These are phyloP conservation scores for Antennarius striatus DNA, from an alignment of 2,113 vertebrate species.

Conservation along the genomic window DNA sequence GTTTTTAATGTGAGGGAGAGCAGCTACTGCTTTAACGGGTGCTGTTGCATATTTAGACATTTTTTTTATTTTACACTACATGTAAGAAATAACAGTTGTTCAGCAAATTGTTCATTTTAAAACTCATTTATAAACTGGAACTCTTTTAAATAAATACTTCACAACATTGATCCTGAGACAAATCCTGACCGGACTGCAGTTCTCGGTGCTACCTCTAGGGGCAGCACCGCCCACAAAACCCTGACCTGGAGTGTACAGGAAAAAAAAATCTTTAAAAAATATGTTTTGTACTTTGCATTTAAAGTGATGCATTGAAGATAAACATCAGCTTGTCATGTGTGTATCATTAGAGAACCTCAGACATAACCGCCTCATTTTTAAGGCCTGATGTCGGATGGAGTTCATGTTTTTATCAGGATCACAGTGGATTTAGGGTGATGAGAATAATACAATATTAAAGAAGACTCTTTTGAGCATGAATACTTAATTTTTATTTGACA, in stretches of 20 bases:
- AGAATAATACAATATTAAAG: neutral
- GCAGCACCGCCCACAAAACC: constrained; percentile 74
- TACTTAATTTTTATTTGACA: neutral
- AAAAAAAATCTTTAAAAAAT: neutral
- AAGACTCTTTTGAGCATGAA: neutral
- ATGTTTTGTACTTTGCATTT: neutral
- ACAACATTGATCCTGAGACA: neutral
- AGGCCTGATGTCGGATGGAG: neutral
- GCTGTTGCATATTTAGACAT: neutral
- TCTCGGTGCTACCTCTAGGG: constrained; percentile 52
- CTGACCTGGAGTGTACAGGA: constrained; percentile 16
- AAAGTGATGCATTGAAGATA: too few relatives aligned
- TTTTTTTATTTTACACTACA: constrained; percentile 30
- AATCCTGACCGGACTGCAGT: constrained; percentile 44
- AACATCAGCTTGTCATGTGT: neutral
- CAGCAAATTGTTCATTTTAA: neutral
- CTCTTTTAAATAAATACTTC: neutral
- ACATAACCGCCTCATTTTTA: neutral
- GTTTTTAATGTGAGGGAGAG: constrained; percentile 26
- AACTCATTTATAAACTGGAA: neutral
- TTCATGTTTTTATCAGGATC: neutral
- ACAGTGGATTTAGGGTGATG: neutral
- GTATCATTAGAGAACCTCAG: neutral
- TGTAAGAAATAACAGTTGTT: constrained; percentile 6
- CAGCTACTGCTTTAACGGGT: constrained; percentile 27